Evolutionary conservation across 2,797 vertebrate genomes (phyloP), one percentile per base, ranked within the genome.

Genomic region (Ambastaia sidthimunki): DNA sequence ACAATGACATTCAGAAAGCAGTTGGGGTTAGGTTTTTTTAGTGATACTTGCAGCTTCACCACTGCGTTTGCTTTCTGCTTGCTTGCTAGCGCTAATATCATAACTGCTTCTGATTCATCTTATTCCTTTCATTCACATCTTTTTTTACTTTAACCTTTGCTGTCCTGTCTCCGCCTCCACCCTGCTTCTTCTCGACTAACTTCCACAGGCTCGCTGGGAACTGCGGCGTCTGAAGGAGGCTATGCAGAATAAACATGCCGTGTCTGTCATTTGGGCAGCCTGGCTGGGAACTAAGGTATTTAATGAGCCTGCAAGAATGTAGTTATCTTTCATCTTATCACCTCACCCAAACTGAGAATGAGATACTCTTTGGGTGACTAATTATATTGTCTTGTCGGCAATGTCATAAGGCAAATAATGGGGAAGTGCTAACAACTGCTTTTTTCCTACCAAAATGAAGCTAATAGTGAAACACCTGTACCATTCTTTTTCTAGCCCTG

Each of bases 241-340:
- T 92, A 96, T 95, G 91, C 96, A 95, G 93, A 96, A 95, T 96
- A 98, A 94, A 94, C 96, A 94, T 88, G 96, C 97, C 88, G 96
- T 98, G 92, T 96, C 96, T 93, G 97, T 97, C 94, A 97, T 99
- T 94, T 98, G 97, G 97, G 96, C 97, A 95, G 97, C 93, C 94
- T 99, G 98, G 98, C 96, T 96, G 93, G 98, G 97, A 95, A 95
- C 95, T 85, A 97, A 99, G 98, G 97, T 99, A 98, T 95, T 96
- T 94, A 84, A 90, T 86, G 89, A 90, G 89, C 84, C 88, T 88
- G 86, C 88, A 84, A 85, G 28, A 85, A 74, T 86, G 3, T 89
- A 86, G 88, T 83, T 18, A 72, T 62, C 69, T 71, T 16, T 60
- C 65, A 75, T 54, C 28, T 54, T 21, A 69, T 55, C 57, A 9